Percentiles rank a stretch among this genome's conserved stretches.
Conservation (phyloP, 2,797 vertebrate species). For the Amniataba percoides region DNA sequence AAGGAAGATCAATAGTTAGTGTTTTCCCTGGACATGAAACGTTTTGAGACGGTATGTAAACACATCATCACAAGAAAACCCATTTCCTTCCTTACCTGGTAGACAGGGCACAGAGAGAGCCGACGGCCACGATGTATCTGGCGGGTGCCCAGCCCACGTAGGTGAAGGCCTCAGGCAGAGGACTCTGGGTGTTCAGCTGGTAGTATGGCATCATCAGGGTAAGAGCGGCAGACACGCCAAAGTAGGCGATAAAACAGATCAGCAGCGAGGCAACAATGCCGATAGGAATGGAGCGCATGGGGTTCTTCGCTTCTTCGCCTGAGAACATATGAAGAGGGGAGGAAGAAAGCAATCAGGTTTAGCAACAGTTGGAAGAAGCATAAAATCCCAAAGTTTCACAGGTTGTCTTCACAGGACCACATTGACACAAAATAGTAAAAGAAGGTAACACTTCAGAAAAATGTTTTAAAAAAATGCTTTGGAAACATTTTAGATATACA, state of each 20-base stretch:
- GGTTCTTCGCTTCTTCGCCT: slow-evolving; percentile 97
- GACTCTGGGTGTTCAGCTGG: slow-evolving; percentile 88
- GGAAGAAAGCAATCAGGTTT: no score
- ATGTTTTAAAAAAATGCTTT: no score
- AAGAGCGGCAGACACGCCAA: slow-evolving; percentile 93
- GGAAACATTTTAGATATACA: no score
- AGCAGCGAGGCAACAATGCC: slow-evolving; percentile 95
- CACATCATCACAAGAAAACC: not conserved
- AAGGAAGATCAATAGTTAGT: slow-evolving; percentile 15
- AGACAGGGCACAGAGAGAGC: slow-evolving; percentile 96
- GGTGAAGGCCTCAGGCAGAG: slow-evolving; percentile 93
- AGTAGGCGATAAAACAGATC: slow-evolving; percentile 96
- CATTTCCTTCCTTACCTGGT: slow-evolving; percentile 87
- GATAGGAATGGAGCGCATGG: slow-evolving; percentile 93
- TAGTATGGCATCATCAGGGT: slow-evolving; percentile 98
- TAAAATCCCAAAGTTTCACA: no score
- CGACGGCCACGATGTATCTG: slow-evolving; percentile 92
- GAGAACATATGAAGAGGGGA: not conserved
- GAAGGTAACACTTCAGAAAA: no score
- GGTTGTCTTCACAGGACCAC: no score
- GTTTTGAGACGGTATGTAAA: not conserved
- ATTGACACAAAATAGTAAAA: no score
- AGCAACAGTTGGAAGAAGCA: not conserved
- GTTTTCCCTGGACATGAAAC: not conserved
- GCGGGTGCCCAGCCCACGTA: slow-evolving; percentile 91